Percentiles rank a stretch among this genome's conserved stretches.
These are phyloP conservation scores for Vanessa atalanta DNA, from an alignment of 1,140 invertebrate genomes.

Conservation along the genomic window DNA sequence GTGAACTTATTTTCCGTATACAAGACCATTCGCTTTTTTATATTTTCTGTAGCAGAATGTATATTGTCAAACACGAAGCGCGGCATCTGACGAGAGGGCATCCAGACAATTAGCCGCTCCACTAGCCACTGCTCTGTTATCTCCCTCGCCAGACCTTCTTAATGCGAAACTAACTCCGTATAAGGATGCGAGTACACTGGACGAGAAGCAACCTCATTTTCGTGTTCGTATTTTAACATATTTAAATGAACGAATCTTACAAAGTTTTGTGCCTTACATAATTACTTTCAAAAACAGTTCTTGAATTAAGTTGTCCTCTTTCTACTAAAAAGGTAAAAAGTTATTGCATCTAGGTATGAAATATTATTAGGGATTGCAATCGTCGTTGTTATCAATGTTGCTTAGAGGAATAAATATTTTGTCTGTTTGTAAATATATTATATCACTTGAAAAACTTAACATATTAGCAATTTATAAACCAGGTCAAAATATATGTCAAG, in stretches of 20 bases:
- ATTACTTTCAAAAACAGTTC: no score
- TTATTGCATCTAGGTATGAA: no score
- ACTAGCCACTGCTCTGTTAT: conserved; percentile 53
- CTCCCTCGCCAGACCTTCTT: conserved; percentile 57
- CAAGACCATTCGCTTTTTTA: background rate
- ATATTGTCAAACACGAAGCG: conserved; percentile 34
- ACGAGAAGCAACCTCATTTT: background rate
- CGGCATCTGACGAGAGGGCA: conserved; percentile 33
- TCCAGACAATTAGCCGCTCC: conserved; percentile 56
- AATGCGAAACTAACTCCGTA: conserved; percentile 51
- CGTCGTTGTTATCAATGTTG: no score
- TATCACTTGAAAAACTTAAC: no score
- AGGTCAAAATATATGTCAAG: no score
- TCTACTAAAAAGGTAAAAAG: no score
- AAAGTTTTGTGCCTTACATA: background rate
- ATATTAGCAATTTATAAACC: no score
- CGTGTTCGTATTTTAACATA: conserved; percentile 3
- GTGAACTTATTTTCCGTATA: no score
- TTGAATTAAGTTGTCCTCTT: no score
- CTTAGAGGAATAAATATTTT: no score
- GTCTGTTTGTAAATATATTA: no score
- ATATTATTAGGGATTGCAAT: no score
- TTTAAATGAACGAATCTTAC: background rate
- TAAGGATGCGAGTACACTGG: conserved; percentile 25
- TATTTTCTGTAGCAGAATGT: conserved; percentile 12